A percentile compares a stretch with the other conserved stretches of the same genome.
phyloP scores from a whole-genome alignment of 2,797 vertebrate species.

The Hipposideros larvatus region DNA sequence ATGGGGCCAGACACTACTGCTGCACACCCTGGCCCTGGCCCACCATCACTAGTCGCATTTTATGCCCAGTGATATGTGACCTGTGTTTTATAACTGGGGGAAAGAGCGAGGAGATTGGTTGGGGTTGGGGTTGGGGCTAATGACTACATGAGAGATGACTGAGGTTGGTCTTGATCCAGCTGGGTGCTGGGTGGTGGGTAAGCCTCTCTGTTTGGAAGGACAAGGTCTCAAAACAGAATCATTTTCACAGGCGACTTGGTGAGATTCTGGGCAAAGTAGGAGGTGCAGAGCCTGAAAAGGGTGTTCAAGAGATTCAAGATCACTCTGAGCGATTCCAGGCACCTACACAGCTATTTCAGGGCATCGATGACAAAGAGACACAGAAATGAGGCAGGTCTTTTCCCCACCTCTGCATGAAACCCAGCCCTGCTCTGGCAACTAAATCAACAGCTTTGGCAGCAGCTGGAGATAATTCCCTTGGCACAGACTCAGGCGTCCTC shows the following conservation, averaged over 20 bases:
- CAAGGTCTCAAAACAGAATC: not conserved
- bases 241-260: not conserved
- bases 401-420: not conserved
- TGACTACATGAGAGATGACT: not conserved
- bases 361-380: conserved; percentile 55
- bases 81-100: not conserved
- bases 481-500: not conserved
- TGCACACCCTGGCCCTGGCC: not conserved
- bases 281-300: not conserved
- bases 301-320: not conserved
- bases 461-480: not conserved
- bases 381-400: conserved; percentile 31
- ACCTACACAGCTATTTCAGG: not conserved
- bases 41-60: not conserved
- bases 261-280: not conserved
- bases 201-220: not conserved
- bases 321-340: conserved; percentile 28
- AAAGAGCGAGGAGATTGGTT: not conserved
- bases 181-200: not conserved
- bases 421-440: conserved; percentile 29
- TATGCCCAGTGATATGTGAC: not conserved
- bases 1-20: not conserved
- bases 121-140: not conserved
- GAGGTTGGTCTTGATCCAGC: not conserved
- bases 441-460: not conserved